Percentiles rank a stretch among this genome's conserved stretches.
phyloP scores from a whole-genome alignment of 2,888 invertebrate genomes.

The Steinernema carpocapsae region DNA sequence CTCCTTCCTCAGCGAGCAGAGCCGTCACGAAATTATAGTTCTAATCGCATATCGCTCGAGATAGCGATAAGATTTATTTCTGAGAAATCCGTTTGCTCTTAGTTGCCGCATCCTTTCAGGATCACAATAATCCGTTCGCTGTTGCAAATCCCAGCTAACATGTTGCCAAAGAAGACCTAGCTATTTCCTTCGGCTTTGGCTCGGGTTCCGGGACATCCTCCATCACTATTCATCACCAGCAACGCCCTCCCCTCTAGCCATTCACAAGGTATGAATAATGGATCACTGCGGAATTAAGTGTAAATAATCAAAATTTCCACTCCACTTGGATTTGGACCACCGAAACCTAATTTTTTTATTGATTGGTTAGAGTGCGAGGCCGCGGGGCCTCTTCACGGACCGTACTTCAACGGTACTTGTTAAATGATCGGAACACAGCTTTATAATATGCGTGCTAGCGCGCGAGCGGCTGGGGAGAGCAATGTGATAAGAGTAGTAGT shows the following conservation, averaged over 20 bases:
- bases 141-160: slow-evolving; percentile 2
- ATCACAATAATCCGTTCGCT: slow-evolving; percentile 8
- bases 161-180: slow-evolving; percentile 23
- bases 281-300: slow-evolving; percentile 4
- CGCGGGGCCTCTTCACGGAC: slow-evolving; percentile 25
- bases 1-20: neutral
- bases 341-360: neutral
- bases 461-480: neutral
- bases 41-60: neutral
- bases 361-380: slow-evolving; percentile 30
- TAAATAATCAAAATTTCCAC: slow-evolving; percentile 8
- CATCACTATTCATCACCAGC: neutral
- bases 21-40: neutral
- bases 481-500: slow-evolving; percentile 18
- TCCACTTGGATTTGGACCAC: slow-evolving; percentile 1
- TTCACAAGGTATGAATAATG: slow-evolving; percentile 1
- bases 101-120: slow-evolving; percentile 22
- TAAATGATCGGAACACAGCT: slow-evolving; percentile 18
- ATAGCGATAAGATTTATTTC: slow-evolving; percentile 27
- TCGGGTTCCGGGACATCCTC: slow-evolving; percentile 16
- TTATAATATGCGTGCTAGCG: slow-evolving; percentile 16
- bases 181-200: too few species aligned
- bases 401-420: slow-evolving; percentile 31
- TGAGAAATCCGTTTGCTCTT: neutral
- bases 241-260: neutral